phyloP scores from a whole-genome alignment of 2,113 vertebrate genomes.

The Larimichthys crocea region DNA sequence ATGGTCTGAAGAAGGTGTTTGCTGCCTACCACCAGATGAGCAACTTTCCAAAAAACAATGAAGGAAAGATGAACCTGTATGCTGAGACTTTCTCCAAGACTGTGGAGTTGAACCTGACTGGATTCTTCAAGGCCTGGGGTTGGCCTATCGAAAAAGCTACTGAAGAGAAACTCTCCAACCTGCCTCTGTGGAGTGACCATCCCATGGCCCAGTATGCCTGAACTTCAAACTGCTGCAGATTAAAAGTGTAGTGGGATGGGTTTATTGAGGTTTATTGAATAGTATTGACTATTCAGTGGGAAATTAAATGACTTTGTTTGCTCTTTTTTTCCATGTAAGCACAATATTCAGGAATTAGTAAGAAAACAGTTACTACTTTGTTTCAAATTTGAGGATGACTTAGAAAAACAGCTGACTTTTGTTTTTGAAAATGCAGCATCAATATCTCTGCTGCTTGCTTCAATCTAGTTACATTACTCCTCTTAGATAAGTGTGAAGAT shows the following conservation, averaged over 20 bases:
- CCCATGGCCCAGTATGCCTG: constrained; percentile 75
- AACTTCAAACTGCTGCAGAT: constrained; percentile 19
- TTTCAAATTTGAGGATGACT: too few species aligned
- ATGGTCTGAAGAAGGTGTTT: constrained; percentile 85
- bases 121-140: constrained; percentile 87
- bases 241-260: background rate
- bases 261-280: too few species aligned
- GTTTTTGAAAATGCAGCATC: too few species aligned
- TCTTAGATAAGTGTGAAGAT: too few species aligned
- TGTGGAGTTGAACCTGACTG: constrained; percentile 83
- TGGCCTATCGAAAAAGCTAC: constrained; percentile 83
- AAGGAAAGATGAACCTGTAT: constrained; percentile 86
- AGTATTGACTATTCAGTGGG: too few species aligned
- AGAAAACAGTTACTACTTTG: too few species aligned
- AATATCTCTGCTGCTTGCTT: too few species aligned
- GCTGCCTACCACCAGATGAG: constrained; percentile 79
- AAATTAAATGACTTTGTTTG: background rate
- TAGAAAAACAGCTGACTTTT: too few species aligned
- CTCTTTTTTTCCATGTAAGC: background rate
- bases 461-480: too few species aligned
- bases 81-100: constrained; percentile 82
- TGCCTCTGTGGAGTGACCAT: constrained; percentile 85
- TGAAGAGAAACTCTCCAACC: constrained; percentile 72
- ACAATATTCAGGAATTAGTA: background rate
- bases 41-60: constrained; percentile 72